phyloP scores from a whole-genome alignment of 2,888 invertebrate species.

The Calameuta pallipes region DNA sequence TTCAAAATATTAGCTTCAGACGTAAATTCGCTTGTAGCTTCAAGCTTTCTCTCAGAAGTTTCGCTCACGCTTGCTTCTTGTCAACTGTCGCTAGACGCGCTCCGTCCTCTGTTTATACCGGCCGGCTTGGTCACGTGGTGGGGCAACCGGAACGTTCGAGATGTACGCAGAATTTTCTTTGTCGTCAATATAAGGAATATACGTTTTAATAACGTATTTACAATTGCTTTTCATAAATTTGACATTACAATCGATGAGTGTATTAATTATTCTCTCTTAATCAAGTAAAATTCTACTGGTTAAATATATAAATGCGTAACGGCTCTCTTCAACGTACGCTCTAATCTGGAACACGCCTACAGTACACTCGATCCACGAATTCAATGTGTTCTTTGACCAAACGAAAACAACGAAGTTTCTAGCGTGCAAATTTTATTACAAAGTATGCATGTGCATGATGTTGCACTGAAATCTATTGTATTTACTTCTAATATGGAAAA shows the following conservation, averaged over 20 bases:
- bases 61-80: conserved; percentile 10
- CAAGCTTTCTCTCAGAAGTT: conserved; percentile 2
- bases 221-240: not conserved
- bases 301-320: not conserved
- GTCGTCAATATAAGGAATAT: not conserved
- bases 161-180: not conserved
- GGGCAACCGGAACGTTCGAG: conserved; percentile 8
- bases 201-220: not conserved
- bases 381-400: too few relatives aligned
- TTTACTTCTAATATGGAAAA: too few relatives aligned
- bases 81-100: conserved; percentile 17
- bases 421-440: too few relatives aligned
- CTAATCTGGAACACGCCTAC: not conserved
- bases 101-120: conserved; percentile 30
- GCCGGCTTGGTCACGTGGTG: not conserved
- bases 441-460: too few relatives aligned
- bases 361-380: not conserved
- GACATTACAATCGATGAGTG: not conserved
- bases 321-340: not conserved
- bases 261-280: not conserved
- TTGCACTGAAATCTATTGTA: too few relatives aligned
- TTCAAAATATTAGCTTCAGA: not conserved
- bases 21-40: not conserved
- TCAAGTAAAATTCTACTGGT: not conserved
- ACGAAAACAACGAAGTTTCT: too few relatives aligned